Conservation (phyloP, 2,113 vertebrate genomes). For the Scytalopus superciliaris region DNA sequence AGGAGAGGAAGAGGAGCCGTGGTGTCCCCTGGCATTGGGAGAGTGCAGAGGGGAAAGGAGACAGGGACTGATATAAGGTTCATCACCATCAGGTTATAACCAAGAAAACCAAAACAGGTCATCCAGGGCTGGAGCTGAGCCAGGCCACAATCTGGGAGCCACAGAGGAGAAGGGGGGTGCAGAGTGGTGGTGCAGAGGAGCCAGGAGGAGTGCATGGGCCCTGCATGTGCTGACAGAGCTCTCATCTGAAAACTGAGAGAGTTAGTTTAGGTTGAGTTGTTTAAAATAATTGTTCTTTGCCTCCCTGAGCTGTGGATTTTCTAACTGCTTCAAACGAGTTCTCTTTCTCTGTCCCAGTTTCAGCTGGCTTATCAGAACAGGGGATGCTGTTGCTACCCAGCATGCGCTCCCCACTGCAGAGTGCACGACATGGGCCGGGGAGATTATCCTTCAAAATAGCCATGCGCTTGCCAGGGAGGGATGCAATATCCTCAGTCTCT, state of each 20-base stretch:
- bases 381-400: neutral
- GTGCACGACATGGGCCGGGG: rapidly evolving
- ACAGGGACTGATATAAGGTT: neutral
- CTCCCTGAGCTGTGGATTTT: conserved; percentile 33
- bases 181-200: neutral
- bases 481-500: neutral
- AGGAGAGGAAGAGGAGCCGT: neutral
- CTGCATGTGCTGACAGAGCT: neutral
- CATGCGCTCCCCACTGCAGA: neutral
- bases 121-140: neutral
- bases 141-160: neutral
- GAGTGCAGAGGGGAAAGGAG: neutral
- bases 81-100: neutral
- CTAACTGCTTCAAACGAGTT: neutral
- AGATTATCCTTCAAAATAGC: conserved; percentile 31
- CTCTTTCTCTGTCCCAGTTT: conserved; percentile 38
- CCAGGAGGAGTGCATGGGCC: rapidly evolving
- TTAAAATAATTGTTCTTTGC: conserved; percentile 51
- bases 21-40: neutral
- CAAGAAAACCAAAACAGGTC: neutral
- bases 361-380: conserved; percentile 8
- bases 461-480: neutral
- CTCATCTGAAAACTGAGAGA: neutral
- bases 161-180: neutral
- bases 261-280: conserved; percentile 47